These are phyloP conservation scores for Prunella strophiata DNA, from an alignment of 2,797 vertebrate species.

Conservation along the genomic window DNA sequence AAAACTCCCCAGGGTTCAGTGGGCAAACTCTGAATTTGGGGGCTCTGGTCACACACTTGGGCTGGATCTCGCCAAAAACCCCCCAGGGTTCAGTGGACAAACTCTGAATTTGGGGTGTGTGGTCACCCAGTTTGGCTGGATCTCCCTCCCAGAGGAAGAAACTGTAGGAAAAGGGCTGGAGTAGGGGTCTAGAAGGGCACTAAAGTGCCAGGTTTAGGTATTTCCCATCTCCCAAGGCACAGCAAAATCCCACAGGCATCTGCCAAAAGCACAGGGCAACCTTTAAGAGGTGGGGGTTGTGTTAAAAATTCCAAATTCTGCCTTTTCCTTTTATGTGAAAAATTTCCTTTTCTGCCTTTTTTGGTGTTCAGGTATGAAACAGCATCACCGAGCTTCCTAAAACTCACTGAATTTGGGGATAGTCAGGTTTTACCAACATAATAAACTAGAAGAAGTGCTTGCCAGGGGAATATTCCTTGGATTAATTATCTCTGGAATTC, in stretches of 20 bases:
- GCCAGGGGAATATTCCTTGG: neutral
- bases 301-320: neutral
- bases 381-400: neutral
- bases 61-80: neutral
- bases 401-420: neutral
- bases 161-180: neutral
- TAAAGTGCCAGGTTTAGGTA: neutral
- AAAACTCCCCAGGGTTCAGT: accelerated
- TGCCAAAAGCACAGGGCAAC: neutral
- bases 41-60: too few relatives aligned
- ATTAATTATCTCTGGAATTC: neutral
- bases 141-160: neutral
- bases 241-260: neutral
- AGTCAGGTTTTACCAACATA: neutral
- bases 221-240: neutral
- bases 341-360: too few relatives aligned
- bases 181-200: too few relatives aligned
- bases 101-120: neutral
- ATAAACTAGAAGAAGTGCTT: neutral
- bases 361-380: too few relatives aligned
- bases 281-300: neutral
- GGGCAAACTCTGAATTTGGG: too few relatives aligned
- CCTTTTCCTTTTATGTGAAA: neutral
- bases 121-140: accelerated
- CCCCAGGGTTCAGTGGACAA: accelerated